Conservation (phyloP, 2,888 invertebrate genomes). For the Mesoligia furuncula region DNA sequence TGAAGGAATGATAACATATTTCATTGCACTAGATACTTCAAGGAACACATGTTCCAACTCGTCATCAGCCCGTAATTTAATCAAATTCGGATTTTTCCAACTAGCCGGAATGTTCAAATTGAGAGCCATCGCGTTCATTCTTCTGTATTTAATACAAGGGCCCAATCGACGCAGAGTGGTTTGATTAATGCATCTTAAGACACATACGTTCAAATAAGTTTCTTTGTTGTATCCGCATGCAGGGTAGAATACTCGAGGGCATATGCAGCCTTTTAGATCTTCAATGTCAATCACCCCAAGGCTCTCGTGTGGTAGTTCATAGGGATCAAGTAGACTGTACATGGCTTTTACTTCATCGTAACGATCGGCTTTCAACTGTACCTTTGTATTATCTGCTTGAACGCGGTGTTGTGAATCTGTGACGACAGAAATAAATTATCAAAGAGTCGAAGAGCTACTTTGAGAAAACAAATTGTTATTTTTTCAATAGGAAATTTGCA, state of each 20-base stretch:
- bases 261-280: conserved; percentile 18
- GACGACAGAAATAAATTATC: background rate
- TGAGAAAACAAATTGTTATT: background rate
- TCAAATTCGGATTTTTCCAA: background rate
- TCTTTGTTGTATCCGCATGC: conserved; percentile 62
- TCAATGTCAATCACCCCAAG: background rate
- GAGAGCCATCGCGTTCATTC: conserved; percentile 4
- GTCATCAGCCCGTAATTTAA: background rate
- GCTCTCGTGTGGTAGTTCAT: background rate
- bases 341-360: fast-evolving
- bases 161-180: conserved; percentile 57
- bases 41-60: background rate
- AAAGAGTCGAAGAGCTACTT: background rate
- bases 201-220: conserved; percentile 72
- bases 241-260: conserved; percentile 73
- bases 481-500: background rate
- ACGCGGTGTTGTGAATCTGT: conserved; percentile 13
- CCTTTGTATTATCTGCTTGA: background rate
- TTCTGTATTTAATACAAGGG: conserved; percentile 70
- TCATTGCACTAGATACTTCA: background rate
- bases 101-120: conserved; percentile 20
- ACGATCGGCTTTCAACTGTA: fast-evolving
- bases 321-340: conserved; percentile 38
- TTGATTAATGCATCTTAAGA: conserved; percentile 65
- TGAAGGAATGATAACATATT: background rate